phyloP scores from a whole-genome alignment of 2,113 vertebrate species.

The Neogale vison region DNA sequence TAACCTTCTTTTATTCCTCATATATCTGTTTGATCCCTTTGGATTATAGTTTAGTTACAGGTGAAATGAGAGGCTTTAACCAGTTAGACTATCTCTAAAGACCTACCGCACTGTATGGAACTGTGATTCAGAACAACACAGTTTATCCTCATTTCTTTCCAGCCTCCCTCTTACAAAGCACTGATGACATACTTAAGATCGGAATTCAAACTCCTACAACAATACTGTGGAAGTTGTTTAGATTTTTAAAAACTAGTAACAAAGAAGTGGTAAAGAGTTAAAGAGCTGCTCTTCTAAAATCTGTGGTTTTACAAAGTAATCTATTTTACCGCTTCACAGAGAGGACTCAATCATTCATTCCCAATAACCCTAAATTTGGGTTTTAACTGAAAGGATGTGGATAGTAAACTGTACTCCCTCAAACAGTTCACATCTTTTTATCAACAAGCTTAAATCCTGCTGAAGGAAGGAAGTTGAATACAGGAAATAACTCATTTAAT shows the following conservation, averaged over 20 bases:
- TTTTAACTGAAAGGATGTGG: neutral
- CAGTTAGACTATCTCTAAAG: neutral
- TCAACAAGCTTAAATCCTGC: slow-evolving; percentile 56
- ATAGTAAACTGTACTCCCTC: neutral
- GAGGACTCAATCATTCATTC: neutral
- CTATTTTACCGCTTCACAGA: neutral
- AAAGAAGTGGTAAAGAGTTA: neutral
- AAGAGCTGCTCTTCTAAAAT: neutral
- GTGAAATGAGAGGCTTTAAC: neutral
- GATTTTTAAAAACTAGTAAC: neutral
- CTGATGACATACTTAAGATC: neutral
- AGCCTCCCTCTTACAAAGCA: neutral
- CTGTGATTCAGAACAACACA: neutral
- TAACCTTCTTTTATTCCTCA: neutral
- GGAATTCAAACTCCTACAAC: slow-evolving; percentile 33
- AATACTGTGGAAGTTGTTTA: neutral
- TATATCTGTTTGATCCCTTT: neutral
- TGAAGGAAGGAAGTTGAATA: slow-evolving; percentile 55
- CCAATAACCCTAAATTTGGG: neutral
- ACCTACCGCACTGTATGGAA: neutral
- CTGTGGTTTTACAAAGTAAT: neutral
- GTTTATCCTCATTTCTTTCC: neutral
- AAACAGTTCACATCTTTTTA: slow-evolving; percentile 46
- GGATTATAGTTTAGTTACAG: neutral
- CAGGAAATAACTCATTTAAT: slow-evolving; percentile 67